Evolutionary conservation across 1,140 invertebrate species (phyloP).

Genomic region (Lethocerus indicus): DNA sequence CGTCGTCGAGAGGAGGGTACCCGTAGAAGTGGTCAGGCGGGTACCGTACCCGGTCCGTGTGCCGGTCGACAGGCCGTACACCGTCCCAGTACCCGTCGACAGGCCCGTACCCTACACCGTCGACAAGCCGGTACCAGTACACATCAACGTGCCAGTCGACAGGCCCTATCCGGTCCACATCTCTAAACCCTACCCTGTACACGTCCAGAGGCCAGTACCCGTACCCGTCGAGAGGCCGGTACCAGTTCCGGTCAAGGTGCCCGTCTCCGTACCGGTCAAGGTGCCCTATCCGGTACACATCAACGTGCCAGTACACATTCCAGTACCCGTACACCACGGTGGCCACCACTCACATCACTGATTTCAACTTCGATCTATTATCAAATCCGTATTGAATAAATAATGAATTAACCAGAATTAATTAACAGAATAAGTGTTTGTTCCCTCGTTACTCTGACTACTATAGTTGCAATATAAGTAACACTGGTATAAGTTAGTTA

Average conservation of each 20-base stretch:
- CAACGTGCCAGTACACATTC: slow-evolving; percentile 1
- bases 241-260: slow-evolving; percentile 6
- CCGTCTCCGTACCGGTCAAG: slow-evolving; percentile 4
- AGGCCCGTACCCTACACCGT: no score
- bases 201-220: slow-evolving; percentile 5
- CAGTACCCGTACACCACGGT: slow-evolving; percentile 2
- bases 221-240: slow-evolving; percentile 9
- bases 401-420: no score
- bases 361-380: no score
- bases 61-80: slow-evolving; percentile 6
- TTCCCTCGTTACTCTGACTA: no score
- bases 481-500: no score
- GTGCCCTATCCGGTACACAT: neutral
- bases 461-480: no score
- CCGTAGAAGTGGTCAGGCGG: slow-evolving; percentile 4
- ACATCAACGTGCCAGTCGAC: slow-evolving; percentile 1
- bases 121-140: slow-evolving; percentile 3
- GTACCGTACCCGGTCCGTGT: slow-evolving; percentile 9
- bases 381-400: no score
- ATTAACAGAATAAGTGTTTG: no score
- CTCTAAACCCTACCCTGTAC: slow-evolving; percentile 7
- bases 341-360: no score
- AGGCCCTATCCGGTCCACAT: slow-evolving; percentile 6
- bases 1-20: slow-evolving; percentile 4
- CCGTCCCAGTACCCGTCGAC: slow-evolving; percentile 5